These are phyloP conservation scores for Orchesella cincta DNA, from an alignment of 1,140 invertebrate genomes.

Conservation along the genomic window DNA sequence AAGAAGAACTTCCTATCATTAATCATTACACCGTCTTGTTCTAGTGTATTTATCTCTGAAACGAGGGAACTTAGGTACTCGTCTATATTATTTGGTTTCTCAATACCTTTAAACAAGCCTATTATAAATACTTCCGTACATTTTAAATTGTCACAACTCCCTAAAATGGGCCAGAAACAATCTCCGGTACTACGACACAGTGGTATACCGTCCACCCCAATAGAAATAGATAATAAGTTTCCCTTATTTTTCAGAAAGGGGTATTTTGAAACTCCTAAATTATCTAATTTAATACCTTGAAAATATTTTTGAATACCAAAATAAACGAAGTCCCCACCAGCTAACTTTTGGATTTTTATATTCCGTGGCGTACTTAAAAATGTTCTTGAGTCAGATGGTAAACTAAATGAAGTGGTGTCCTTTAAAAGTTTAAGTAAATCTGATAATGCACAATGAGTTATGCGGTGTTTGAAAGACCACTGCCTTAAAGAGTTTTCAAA, in stretches of 20 bases:
- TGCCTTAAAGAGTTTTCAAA: neutral
- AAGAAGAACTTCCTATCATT: neutral
- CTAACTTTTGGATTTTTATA: neutral
- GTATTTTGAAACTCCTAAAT: neutral
- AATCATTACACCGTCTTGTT: neutral
- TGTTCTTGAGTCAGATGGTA: neutral
- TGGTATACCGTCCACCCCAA: neutral
- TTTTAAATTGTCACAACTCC: neutral
- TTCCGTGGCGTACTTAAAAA: neutral
- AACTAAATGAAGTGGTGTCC: neutral
- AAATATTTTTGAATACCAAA: neutral
- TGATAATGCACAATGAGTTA: neutral
- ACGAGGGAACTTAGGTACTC: neutral
- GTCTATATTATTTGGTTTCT: neutral
- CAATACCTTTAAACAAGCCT: neutral
- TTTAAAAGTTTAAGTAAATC: neutral
- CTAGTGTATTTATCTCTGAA: neutral
- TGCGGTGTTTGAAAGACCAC: neutral
- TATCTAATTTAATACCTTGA: neutral
- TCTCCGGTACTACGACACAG: neutral
- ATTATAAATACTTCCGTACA: neutral
- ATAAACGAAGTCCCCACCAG: conserved; percentile 4
- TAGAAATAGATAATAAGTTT: neutral
- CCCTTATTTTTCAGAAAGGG: neutral
- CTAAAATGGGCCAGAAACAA: conserved; percentile 7